phyloP scores from a whole-genome alignment of 2,888 invertebrate genomes.

The Machimus atricapillus region DNA sequence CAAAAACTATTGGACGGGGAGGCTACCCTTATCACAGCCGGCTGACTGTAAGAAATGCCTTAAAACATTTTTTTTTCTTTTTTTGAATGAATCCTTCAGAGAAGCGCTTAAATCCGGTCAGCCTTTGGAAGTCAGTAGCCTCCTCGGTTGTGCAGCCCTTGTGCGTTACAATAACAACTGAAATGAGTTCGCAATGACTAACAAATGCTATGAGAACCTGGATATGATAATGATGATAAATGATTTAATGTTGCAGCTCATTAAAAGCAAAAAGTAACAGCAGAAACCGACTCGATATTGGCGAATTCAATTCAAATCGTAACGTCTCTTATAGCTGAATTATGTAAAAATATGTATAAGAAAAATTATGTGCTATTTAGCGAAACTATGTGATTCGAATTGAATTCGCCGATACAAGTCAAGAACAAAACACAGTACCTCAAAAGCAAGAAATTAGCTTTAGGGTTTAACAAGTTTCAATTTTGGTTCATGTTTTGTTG shows the following conservation, averaged over 20 bases:
- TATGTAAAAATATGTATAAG: not conserved
- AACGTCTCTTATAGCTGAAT: not conserved
- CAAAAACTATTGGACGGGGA: not conserved
- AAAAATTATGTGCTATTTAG: not conserved
- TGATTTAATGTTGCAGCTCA: not conserved
- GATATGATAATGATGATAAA: not conserved
- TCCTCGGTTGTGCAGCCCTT: conserved; percentile 13
- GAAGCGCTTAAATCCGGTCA: not conserved
- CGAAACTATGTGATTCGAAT: not conserved
- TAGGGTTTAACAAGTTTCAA: not conserved
- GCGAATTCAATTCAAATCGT: not conserved
- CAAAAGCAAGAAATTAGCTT: not conserved
- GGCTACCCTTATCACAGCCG: conserved; percentile 23
- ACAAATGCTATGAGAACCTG: not conserved
- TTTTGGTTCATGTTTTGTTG: not conserved
- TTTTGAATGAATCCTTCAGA: not conserved
- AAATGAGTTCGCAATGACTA: not conserved
- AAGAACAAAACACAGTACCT: not conserved
- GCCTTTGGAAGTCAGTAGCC: not conserved
- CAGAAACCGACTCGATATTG: not conserved
- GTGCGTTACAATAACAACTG: not conserved
- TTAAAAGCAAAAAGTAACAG: not conserved
- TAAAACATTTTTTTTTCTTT: not conserved
- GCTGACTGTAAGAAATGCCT: not conserved
- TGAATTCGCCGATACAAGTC: not conserved